These are phyloP conservation scores for Falco cherrug DNA, from an alignment of 2,797 vertebrate genomes.

Conservation along the genomic window DNA sequence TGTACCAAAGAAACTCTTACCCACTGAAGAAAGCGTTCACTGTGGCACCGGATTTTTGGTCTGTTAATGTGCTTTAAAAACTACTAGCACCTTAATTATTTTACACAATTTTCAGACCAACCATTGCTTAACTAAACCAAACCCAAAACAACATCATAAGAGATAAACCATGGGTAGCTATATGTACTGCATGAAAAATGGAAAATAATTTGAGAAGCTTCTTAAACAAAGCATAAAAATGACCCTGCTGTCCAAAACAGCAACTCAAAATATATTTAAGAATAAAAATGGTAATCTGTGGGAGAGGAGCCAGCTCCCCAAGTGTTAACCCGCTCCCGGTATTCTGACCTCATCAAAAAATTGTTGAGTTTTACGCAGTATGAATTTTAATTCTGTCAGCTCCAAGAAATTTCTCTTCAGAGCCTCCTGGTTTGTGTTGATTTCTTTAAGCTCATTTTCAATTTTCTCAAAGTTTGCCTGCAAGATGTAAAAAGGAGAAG, in stretches of 20 bases:
- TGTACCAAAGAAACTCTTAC: not conserved
- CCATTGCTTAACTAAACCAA: not conserved
- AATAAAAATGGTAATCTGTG: slow-evolving; percentile 60
- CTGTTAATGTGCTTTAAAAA: not conserved
- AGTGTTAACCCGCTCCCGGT: slow-evolving; percentile 45
- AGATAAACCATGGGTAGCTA: slow-evolving; percentile 37
- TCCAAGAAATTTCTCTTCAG: slow-evolving; percentile 98
- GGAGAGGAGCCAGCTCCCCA: slow-evolving; percentile 40
- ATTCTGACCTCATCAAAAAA: slow-evolving; percentile 97
- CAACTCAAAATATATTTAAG: slow-evolving; percentile 62
- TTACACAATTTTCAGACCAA: not conserved
- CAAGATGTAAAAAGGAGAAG: not conserved
- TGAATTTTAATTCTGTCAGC: slow-evolving; percentile 96
- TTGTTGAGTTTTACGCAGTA: slow-evolving; percentile 96
- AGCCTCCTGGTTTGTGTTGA: slow-evolving; percentile 98
- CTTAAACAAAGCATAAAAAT: slow-evolving; percentile 62
- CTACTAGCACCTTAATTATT: not conserved
- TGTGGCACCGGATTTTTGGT: not conserved
- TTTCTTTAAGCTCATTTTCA: slow-evolving; percentile 97
- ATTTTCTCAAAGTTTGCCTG: slow-evolving; percentile 98
- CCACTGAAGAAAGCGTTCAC: accelerated
- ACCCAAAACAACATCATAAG: not conserved
- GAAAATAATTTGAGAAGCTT: slow-evolving; percentile 53
- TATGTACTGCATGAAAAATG: slow-evolving; percentile 58
- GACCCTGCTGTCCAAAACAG: slow-evolving; percentile 46